Conservation (phyloP, 1,140 invertebrate species). For the Diuraphis noxia region DNA sequence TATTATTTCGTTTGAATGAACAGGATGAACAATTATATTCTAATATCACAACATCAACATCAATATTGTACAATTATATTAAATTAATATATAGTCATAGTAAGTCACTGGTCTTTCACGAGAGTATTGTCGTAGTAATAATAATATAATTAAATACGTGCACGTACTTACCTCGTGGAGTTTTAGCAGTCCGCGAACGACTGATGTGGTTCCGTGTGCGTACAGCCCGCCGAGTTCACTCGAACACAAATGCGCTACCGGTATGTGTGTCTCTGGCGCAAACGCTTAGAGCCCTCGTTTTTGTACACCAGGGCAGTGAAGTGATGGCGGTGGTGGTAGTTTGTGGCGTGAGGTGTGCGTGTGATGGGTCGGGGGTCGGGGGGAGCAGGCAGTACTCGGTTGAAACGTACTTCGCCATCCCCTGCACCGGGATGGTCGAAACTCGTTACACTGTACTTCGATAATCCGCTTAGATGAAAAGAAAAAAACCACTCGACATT, state of each 20-base stretch:
- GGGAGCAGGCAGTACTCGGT: not conserved
- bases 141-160: not conserved
- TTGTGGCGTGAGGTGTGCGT: too few relatives aligned
- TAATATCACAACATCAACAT: too few relatives aligned
- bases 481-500: too few relatives aligned
- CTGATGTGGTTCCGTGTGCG: constrained; percentile 34
- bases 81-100: too few relatives aligned
- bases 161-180: constrained; percentile 21
- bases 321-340: not conserved
- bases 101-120: too few relatives aligned
- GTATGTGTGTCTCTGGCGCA: constrained; percentile 1
- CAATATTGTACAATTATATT: too few relatives aligned
- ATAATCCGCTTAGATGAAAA: not conserved
- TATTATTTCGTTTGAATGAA: not conserved
- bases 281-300: constrained; percentile 2
- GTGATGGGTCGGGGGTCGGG: too few relatives aligned
- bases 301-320: not conserved
- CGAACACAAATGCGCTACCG: constrained; percentile 9
- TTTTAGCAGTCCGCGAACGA: constrained; percentile 18
- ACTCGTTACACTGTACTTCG: not conserved
- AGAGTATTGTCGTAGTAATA: too few relatives aligned
- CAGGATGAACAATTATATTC: not conserved
- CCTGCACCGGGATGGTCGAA: not conserved
- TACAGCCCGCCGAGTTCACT: not conserved
- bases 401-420: not conserved